Evolutionary conservation across 2,888 invertebrate genomes (phyloP).

Genomic region (Deladenus siricidicola): DNA sequence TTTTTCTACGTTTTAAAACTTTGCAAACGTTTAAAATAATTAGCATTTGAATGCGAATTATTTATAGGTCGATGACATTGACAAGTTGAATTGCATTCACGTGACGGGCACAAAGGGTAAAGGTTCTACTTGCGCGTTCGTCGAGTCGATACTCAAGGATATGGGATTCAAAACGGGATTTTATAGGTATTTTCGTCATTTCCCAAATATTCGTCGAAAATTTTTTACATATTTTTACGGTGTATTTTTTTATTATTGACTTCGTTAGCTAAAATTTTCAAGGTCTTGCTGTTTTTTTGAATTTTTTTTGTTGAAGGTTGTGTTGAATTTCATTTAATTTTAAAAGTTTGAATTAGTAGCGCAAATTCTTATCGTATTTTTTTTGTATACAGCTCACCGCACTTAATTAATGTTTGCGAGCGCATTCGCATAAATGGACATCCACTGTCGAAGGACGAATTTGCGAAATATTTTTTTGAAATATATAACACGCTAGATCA

Average conservation of each 20-base stretch:
- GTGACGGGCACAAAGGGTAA: constrained; percentile 96
- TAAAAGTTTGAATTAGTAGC: too few relatives aligned
- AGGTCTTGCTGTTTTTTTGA: not conserved
- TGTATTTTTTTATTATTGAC: constrained; percentile 2
- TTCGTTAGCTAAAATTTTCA: not conserved
- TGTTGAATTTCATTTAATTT: not conserved
- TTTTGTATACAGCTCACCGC: constrained; percentile 97
- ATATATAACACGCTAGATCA: constrained; percentile 58
- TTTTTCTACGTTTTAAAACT: too few relatives aligned
- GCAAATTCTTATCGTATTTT: too few relatives aligned
- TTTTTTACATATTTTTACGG: too few relatives aligned
- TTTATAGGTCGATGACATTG: constrained; percentile 36
- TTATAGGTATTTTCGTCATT: constrained; percentile 59
- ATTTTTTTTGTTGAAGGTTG: not conserved
- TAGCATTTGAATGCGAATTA: not conserved
- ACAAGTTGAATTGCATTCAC: constrained; percentile 70
- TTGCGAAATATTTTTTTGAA: constrained; percentile 73
- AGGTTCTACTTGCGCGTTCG: constrained; percentile 82
- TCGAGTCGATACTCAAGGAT: constrained; percentile 75
- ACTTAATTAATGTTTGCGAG: constrained; percentile 81
- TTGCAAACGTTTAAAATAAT: too few relatives aligned
- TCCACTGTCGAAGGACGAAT: constrained; percentile 68
- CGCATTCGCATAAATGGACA: constrained; percentile 78
- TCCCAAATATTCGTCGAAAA: too few relatives aligned
- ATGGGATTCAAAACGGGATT: constrained; percentile 83